phyloP scores from a whole-genome alignment of 2,113 vertebrate species.

The human (Homo sapiens) region GRCh38 chr7:94910001-94910500 shows the following conservation, averaged over 20 bases:
- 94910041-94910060: constrained; percentile 1
- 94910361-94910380: constrained; percentile 82
- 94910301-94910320: constrained; percentile 99
- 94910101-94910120: constrained; percentile 95
- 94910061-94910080: neutral
- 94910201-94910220: constrained; percentile 98
- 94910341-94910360: constrained; percentile 82
- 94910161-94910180: constrained; percentile 98
- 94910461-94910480: constrained; percentile 90
- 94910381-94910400: constrained; percentile 88
- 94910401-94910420: constrained; percentile 91
- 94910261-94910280: constrained; percentile 92
- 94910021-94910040: constrained; percentile 48
- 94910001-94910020: constrained; percentile 60
- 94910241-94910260: constrained; percentile 90
- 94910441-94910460: constrained; percentile 92
- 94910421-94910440: constrained; percentile 92
- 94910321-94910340: constrained; percentile 99
- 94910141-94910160: constrained; percentile 96
- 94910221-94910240: constrained; percentile 91
- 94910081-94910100: constrained; percentile 83
- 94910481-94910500: constrained; percentile 89
- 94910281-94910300: constrained; percentile 96
- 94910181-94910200: constrained; percentile 98
- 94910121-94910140: constrained; percentile 96